Conservation (phyloP, 2,113 vertebrate genomes). For the Tetrax tetrax region DNA sequence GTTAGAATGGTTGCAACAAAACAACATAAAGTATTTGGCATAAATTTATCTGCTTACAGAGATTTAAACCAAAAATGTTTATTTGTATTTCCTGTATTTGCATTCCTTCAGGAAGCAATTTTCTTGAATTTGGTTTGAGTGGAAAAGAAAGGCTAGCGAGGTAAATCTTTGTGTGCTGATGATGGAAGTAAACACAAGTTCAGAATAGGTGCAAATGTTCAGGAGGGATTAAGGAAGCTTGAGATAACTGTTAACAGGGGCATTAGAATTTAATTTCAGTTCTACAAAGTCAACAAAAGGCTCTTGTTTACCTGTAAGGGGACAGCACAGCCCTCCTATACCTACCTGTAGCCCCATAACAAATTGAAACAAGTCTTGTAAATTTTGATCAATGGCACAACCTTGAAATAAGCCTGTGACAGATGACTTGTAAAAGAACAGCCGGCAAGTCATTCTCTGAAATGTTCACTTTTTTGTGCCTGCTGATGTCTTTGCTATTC, state of each 20-base stretch:
- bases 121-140: background rate
- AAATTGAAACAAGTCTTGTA: background rate
- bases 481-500: background rate
- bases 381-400: background rate
- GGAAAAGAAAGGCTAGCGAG: background rate
- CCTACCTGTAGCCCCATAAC: background rate
- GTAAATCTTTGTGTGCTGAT: background rate
- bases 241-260: background rate
- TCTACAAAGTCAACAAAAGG: background rate
- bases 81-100: background rate
- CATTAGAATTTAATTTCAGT: background rate
- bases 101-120: background rate
- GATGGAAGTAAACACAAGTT: background rate
- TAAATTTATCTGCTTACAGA: background rate
- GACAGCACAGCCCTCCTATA: background rate
- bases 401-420: background rate
- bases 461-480: background rate
- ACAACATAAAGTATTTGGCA: background rate
- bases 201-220: background rate
- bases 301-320: background rate
- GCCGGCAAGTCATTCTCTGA: background rate
- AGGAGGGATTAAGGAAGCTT: background rate
- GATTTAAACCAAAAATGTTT: background rate
- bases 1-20: background rate
- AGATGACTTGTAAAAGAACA: background rate